Percentiles rank a stretch among this genome's conserved stretches.
These are phyloP conservation scores for Eupithecia centaureata DNA, from an alignment of 2,888 invertebrate genomes.

Conservation along the genomic window DNA sequence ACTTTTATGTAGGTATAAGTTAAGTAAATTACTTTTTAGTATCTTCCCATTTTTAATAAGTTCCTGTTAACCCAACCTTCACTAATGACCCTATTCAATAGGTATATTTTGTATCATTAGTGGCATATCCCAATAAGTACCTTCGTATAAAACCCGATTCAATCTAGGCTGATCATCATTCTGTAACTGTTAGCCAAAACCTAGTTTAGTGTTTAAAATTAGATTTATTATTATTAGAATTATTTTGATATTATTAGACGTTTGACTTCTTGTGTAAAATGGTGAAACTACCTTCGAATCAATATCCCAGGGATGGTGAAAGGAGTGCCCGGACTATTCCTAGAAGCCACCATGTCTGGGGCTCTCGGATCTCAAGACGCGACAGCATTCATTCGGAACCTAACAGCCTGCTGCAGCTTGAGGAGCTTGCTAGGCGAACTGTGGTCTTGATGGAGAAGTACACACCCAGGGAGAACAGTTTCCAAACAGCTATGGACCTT, in stretches of 20 bases:
- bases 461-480: constrained; percentile 47
- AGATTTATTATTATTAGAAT: too few relatives aligned
- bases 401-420: constrained; percentile 52
- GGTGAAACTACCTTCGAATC: constrained; percentile 56
- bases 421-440: constrained; percentile 50
- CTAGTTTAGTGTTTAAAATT: too few relatives aligned
- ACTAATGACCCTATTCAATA: background rate
- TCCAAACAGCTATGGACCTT: constrained; percentile 56
- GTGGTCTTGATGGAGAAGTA: constrained; percentile 59
- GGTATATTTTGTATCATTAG: background rate
- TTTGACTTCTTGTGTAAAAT: constrained; percentile 33
- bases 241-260: too few relatives aligned
- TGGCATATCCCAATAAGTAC: background rate
- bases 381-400: constrained; percentile 48
- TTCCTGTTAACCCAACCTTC: background rate
- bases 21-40: background rate
- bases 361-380: constrained; percentile 46
- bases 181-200: background rate
- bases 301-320: constrained; percentile 41
- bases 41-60: background rate
- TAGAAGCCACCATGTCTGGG: constrained; percentile 53
- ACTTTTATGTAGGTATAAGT: background rate
- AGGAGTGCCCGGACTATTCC: constrained; percentile 40
- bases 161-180: background rate
- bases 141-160: background rate